Conservation (phyloP, 2,797 vertebrate species). For the Adelosebastes latens region DNA sequence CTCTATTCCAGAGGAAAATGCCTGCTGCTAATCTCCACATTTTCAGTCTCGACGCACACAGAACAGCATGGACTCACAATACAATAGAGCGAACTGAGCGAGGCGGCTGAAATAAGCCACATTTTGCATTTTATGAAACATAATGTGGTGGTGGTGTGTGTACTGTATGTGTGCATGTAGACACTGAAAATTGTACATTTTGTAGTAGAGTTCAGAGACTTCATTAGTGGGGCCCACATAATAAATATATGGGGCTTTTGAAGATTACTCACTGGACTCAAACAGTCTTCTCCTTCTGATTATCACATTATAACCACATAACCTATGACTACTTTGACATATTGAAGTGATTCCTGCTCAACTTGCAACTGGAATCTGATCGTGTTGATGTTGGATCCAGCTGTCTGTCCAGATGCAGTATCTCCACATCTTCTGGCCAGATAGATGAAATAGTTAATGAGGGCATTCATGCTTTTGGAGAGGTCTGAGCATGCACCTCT, state of each 20-base stretch:
- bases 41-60: background rate
- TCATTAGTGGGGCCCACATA: background rate
- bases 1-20: background rate
- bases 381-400: background rate
- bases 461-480: background rate
- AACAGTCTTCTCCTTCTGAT: background rate
- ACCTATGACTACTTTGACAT: too few species aligned
- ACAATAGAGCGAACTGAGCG: background rate
- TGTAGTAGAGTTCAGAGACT: background rate
- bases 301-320: background rate
- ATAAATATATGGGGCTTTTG: background rate
- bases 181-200: background rate
- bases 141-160: too few species aligned
- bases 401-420: background rate
- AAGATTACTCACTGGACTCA: background rate
- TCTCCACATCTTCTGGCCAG: background rate
- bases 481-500: background rate
- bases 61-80: background rate
- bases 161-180: too few species aligned
- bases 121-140: background rate
- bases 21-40: slow-evolving; percentile 24
- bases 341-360: too few species aligned
- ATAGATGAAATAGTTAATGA: background rate
- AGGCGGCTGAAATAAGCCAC: background rate
- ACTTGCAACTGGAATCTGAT: too few species aligned